A percentile compares a stretch with the other conserved stretches of the same genome.
phyloP scores from a whole-genome alignment of 1,140 invertebrate genomes.

The Hycleus phaleratus region DNA sequence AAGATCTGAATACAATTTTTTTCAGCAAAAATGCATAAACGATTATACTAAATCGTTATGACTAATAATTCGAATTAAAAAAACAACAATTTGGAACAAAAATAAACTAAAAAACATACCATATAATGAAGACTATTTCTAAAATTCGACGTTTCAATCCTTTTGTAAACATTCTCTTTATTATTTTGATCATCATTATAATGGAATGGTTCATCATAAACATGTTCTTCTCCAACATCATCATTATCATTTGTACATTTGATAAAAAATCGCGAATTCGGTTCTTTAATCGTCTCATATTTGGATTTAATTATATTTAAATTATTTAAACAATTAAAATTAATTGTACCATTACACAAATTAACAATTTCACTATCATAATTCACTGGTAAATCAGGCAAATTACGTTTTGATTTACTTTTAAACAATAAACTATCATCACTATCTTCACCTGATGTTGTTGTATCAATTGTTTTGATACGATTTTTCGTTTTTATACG shows the following conservation, averaged over 20 bases:
- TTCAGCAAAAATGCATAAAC: no score
- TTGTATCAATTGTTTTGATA: conserved; percentile 19
- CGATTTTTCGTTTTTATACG: conserved; percentile 33
- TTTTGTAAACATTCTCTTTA: neutral
- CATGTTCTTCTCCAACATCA: conserved; percentile 33
- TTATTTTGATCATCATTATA: conserved; percentile 17
- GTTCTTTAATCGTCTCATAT: conserved; percentile 32
- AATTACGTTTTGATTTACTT: conserved; percentile 22
- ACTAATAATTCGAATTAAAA: no score
- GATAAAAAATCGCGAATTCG: conserved; percentile 38
- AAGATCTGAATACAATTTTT: no score
- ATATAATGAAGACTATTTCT: conserved; percentile 42
- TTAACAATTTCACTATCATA: conserved; percentile 1
- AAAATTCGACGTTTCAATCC: conserved; percentile 4
- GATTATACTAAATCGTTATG: no score
- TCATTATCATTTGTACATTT: neutral
- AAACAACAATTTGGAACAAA: no score
- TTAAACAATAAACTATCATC: conserved; percentile 29
- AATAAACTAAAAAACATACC: conserved; percentile 30
- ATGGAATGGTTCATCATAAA: conserved; percentile 45
- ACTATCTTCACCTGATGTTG: conserved; percentile 32
- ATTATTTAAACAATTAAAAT: conserved; percentile 47
- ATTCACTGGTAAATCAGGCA: conserved; percentile 13
- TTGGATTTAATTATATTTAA: conserved; percentile 42
- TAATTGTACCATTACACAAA: conserved; percentile 13